Evolutionary conservation across 2,797 vertebrate genomes (phyloP).

Genomic region (Amblyopsis hoosieri): DNA sequence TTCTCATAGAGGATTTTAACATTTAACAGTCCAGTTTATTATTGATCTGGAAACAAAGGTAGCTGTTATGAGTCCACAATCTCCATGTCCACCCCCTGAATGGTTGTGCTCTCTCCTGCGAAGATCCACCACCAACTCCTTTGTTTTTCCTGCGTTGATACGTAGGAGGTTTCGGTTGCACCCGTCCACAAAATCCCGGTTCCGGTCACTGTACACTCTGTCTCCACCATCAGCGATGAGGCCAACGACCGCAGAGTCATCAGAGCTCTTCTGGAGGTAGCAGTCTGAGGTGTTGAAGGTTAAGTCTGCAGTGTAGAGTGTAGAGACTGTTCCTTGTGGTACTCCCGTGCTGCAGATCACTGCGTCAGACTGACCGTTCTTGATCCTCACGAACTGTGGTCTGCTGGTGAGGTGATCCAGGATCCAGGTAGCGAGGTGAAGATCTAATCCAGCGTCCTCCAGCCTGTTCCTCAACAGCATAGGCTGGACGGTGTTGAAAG

Average conservation of each 20-base stretch:
- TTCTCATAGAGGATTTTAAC: background rate
- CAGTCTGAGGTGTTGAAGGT: no score
- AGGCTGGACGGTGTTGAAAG: no score
- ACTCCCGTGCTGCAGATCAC: background rate
- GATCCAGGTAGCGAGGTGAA: background rate
- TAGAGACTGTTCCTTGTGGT: background rate
- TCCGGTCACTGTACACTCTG: no score
- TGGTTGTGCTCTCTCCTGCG: background rate
- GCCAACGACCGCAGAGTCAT: no score
- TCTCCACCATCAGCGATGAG: no score
- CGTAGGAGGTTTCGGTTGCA: background rate
- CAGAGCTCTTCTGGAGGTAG: no score
- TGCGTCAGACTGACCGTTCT: background rate
- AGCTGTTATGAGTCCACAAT: no score
- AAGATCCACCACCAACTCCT: conserved; percentile 4
- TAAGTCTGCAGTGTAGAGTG: background rate
- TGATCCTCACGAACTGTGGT: background rate
- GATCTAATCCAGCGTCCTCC: background rate
- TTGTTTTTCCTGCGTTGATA: background rate
- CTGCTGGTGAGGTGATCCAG: background rate
- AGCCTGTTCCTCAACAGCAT: no score
- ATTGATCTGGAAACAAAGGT: no score
- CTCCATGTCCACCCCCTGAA: background rate
- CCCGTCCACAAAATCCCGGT: no score
- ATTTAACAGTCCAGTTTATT: no score